Evolutionary conservation across 1,140 invertebrate species (phyloP).

Genomic region (Drosophila paulistorum): DNA sequence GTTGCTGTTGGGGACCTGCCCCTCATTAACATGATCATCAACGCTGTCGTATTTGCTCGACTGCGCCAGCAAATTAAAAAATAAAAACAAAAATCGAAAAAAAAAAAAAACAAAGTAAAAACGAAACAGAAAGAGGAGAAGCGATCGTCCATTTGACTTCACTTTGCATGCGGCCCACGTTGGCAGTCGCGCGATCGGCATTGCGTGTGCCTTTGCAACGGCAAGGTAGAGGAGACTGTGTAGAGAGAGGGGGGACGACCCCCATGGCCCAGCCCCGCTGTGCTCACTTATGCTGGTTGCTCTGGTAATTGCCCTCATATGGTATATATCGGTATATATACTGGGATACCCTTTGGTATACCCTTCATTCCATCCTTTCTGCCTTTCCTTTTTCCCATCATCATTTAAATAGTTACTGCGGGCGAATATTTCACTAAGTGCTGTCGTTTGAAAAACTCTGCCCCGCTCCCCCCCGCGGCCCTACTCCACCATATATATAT

Average conservation of each 20-base stretch:
- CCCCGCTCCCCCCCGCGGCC: neutral
- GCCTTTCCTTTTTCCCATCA: slow-evolving; percentile 23
- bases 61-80: slow-evolving; percentile 70
- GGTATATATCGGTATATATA: slow-evolving; percentile 1
- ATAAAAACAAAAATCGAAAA: slow-evolving; percentile 37
- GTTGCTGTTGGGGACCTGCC: slow-evolving; percentile 43
- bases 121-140: neutral
- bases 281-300: slow-evolving; percentile 72
- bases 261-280: slow-evolving; percentile 35
- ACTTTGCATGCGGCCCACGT: slow-evolving; percentile 67
- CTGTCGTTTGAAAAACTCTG: slow-evolving; percentile 39
- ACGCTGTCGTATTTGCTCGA: slow-evolving; percentile 79
- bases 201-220: slow-evolving; percentile 41
- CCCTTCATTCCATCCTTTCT: too few species aligned
- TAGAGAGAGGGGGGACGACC: neutral
- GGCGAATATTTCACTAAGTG: slow-evolving; percentile 72
- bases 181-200: slow-evolving; percentile 15
- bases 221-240: neutral
- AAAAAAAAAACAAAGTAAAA: slow-evolving; percentile 11
- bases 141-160: slow-evolving; percentile 26
- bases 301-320: slow-evolving; percentile 40
- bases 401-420: slow-evolving; percentile 79
- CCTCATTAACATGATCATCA: slow-evolving; percentile 81
- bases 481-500: too few species aligned
- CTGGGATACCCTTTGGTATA: neutral